Base-by-base conservation (phyloP, 2,888 invertebrate species). In the Agrypnus murinus region DNA sequence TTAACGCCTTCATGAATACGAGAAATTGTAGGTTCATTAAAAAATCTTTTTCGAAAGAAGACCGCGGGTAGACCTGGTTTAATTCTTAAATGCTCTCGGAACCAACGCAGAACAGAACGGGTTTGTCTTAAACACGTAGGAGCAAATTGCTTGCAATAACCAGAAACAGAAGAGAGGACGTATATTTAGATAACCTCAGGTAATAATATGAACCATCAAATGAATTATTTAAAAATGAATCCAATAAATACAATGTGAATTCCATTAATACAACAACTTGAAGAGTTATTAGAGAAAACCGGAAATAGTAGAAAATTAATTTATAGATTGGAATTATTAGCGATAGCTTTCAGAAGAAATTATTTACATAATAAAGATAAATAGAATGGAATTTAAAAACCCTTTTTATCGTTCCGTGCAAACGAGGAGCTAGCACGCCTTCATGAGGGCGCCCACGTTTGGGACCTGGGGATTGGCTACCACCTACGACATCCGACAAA, bases 51-150 rank as follows among this genome's bases (percentile, higher is more conserved):
- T 50, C 50, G 32, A 50, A 12, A 50, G 62, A 65, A 70, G 70
- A 70, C 59, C 66, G 70, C 70, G 50, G 70, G 55, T 60, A 70
- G 70, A 70, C 70, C 66, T 70, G 66, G 50, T 70, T 70, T 65
- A 65, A 66, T 70, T 66, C 55, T 70, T 70, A 64, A 66, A 70
- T 60, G 65, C 65, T 66, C 59, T 36, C 59, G 53, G 57, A 69
- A 69, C 69, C 69, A 68, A 69, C 69, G 69, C 69, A 69, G 57
- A 58, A 59, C 59, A 48, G 57, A 66, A 67, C 67, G 34, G 67
- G 64, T 67, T 53, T 67, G 57, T 57, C 43, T 60, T 53, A 43
- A 62, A 17, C 62, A 67, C 62, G 67, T 68, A 68, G 68, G 68
- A 68, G 68, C 68, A 62, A 68, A 63, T 68, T 57, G 50, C 66